These are phyloP conservation scores for Pogoniulus pusillus DNA, from an alignment of 2,797 vertebrate genomes.

Conservation along the genomic window DNA sequence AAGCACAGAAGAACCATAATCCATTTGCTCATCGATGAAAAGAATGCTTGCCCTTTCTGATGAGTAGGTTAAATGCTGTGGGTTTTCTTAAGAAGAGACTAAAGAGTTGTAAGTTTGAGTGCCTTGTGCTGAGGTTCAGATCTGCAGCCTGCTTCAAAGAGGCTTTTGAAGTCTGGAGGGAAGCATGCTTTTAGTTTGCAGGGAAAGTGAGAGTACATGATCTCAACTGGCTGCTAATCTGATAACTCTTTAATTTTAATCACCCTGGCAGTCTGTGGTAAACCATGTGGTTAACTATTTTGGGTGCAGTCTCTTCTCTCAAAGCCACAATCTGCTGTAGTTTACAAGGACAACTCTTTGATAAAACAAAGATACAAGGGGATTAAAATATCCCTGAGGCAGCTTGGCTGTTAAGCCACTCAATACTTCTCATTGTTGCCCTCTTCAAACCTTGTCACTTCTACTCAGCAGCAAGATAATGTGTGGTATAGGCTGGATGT, in stretches of 20 bases:
- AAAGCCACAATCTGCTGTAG: constrained; percentile 51
- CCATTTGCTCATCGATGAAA: constrained; percentile 5
- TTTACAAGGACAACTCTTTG: neutral
- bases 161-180: constrained; percentile 66
- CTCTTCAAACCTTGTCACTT: neutral
- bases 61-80: constrained; percentile 19
- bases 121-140: constrained; percentile 43
- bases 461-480: neutral
- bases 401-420: neutral
- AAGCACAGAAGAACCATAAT: neutral
- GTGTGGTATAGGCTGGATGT: too few relatives aligned
- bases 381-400: neutral
- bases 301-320: neutral
- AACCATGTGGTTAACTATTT: constrained; percentile 72
- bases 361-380: neutral
- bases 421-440: neutral
- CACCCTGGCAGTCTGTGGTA: constrained; percentile 68
- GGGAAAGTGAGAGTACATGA: constrained; percentile 66
- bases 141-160: constrained; percentile 58
- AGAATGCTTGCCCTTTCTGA: constrained; percentile 17
- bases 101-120: constrained; percentile 24
- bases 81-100: constrained; percentile 52
- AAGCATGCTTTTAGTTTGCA: constrained; percentile 55
- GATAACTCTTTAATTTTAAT: constrained; percentile 70
- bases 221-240: constrained; percentile 58